Base-by-base conservation (phyloP, 2,797 vertebrate genomes). In the Distichodus sexfasciatus region DNA sequence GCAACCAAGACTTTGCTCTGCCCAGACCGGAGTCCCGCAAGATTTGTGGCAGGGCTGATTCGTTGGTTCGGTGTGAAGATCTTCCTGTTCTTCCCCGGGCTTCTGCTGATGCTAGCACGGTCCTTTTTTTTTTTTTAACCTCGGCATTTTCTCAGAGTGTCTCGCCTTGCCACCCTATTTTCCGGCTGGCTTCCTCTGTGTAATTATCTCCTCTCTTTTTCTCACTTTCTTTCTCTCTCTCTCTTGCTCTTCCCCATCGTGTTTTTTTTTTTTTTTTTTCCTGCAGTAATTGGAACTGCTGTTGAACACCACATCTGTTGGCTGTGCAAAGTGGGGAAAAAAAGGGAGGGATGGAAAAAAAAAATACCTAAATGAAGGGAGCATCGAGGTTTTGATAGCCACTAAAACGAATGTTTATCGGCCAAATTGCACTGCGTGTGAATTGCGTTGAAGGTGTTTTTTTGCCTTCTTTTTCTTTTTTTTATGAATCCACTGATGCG, bases 221-320 rank as follows among this genome's bases (percentile, higher is more conserved):
- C 38, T 48, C 24, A 36, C 48, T 26, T 33, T 24, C 26, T 48
- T 12, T 33, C 3, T 17, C 19, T 62, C 31, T 17, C 21, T 7
- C 23, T 33, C 23, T 14, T 33, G 3, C 46, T 61, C 47, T 17
- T 24, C 43, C 23, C 36, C 44, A 36, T 41, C 12, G 66, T 78
- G 83, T 87, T 82, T 81, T 84, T 81, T 80, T 82, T 33, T 29
- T 23, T 6, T 41, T 60, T 40, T 53, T 54, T 48, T 83, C n/a
- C n/a, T 80, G 76, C 81, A 80, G 80, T 85, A 85, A 89, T 87
- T 86, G 84, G 80, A 86, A 67, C 77, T 79, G 79, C 79, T 86
- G 84, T 66, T 74, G 61, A 87, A 82, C 81, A 77, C 79, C 77
- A 84, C 85, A 88, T 87, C 85, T 88, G 87, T 79, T 81, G 77